phyloP scores from a whole-genome alignment of 2,113 vertebrate species.

The Toxotes chatareus region DNA sequence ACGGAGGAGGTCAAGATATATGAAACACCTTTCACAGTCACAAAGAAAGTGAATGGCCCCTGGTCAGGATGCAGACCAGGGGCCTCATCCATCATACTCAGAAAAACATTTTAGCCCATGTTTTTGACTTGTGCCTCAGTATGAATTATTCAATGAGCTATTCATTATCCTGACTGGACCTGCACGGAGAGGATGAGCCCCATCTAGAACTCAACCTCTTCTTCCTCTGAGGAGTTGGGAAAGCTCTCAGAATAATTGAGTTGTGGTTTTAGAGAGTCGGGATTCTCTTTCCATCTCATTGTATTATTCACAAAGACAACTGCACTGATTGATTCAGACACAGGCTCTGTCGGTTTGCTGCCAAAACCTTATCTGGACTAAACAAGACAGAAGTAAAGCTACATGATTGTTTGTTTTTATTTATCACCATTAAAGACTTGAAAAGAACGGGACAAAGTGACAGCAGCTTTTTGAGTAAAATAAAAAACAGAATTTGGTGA shows the following conservation, averaged over 20 bases:
- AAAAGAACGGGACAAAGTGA: background rate
- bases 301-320: conserved; percentile 47
- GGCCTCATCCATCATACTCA: conserved; percentile 69
- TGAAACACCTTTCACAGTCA: background rate
- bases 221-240: conserved; percentile 42
- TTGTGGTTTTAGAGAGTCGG: conserved; percentile 64
- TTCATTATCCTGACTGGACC: conserved; percentile 61
- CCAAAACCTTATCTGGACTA: conserved; percentile 1
- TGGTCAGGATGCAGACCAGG: background rate
- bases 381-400: background rate
- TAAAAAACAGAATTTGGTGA: background rate
- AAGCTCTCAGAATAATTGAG: conserved; percentile 74
- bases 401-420: background rate
- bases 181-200: conserved; percentile 43
- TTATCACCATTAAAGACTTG: background rate
- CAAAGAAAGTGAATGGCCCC: background rate
- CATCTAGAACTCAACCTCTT: conserved; percentile 19
- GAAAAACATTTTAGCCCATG: conserved; percentile 66
- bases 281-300: conserved; percentile 34
- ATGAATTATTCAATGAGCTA: conserved; percentile 74
- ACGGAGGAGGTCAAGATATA: background rate
- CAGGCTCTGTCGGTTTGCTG: conserved; percentile 12
- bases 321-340: conserved; percentile 28
- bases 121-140: conserved; percentile 61
- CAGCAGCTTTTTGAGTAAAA: background rate